Percentiles rank a stretch among this genome's conserved stretches.
Evolutionary conservation across 2,888 invertebrate species (phyloP).

Genomic region (Drosophila monieri): DNA sequence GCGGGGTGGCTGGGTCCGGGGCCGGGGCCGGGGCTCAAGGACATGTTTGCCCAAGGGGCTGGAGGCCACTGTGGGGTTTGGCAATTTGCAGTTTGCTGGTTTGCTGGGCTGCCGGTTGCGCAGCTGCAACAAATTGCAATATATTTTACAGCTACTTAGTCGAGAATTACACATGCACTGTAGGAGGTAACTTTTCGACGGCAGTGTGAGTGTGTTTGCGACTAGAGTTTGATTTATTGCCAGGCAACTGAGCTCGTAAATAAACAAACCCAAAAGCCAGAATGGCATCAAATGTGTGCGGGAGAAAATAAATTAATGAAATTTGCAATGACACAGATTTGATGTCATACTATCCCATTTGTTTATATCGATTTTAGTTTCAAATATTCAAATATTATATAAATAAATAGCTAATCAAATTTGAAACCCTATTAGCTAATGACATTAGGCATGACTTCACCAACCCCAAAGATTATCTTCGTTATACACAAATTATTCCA

Average conservation of each 20-base stretch:
- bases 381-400: neutral
- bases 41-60: slow-evolving; percentile 16
- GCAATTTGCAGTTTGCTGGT: slow-evolving; percentile 2
- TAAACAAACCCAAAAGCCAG: slow-evolving; percentile 35
- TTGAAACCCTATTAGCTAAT: no score
- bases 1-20: neutral
- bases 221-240: slow-evolving; percentile 59
- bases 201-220: slow-evolving; percentile 16
- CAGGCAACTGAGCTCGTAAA: slow-evolving; percentile 47
- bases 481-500: slow-evolving; percentile 5
- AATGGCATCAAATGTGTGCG: slow-evolving; percentile 23
- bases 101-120: slow-evolving; percentile 6
- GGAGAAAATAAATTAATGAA: slow-evolving; percentile 9
- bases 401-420: no score
- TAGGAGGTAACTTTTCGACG: slow-evolving; percentile 41
- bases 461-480: neutral
- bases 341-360: neutral
- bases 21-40: slow-evolving; percentile 34
- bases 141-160: slow-evolving; percentile 51
- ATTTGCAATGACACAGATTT: slow-evolving; percentile 2
- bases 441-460: no score
- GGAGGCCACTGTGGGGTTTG: neutral
- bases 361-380: neutral
- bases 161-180: slow-evolving; percentile 42
- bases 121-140: slow-evolving; percentile 57